These are phyloP conservation scores for Drosophila falleni DNA, from an alignment of 2,888 invertebrate species.

Conservation along the genomic window DNA sequence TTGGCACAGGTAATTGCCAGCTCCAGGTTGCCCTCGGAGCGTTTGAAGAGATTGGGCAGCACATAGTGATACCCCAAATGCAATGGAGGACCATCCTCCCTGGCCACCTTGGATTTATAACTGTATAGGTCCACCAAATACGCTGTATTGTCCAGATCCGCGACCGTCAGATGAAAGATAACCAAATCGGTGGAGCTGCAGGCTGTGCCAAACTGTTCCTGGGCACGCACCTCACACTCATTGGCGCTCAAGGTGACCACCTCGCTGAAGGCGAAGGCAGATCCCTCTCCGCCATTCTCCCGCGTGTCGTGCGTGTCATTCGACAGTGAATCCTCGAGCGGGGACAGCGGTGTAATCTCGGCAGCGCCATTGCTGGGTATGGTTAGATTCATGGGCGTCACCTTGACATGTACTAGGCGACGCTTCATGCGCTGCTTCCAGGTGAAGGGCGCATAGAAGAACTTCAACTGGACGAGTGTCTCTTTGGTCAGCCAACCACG, in stretches of 20 bases:
- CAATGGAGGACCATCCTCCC: slow-evolving; percentile 90
- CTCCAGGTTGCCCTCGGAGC: slow-evolving; percentile 91
- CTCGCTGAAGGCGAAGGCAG: slow-evolving; percentile 87
- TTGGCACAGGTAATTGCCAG: slow-evolving; percentile 95
- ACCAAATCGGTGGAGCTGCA: slow-evolving; percentile 91
- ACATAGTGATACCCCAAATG: slow-evolving; percentile 96
- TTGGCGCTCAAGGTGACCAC: slow-evolving; percentile 90
- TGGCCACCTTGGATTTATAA: slow-evolving; percentile 88
- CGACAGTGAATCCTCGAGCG: slow-evolving; percentile 88
- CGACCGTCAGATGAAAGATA: slow-evolving; percentile 91
- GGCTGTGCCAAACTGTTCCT: slow-evolving; percentile 93
- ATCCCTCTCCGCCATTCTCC: slow-evolving; percentile 86
- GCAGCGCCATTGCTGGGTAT: slow-evolving; percentile 84
- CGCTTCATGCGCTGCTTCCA: slow-evolving; percentile 90
- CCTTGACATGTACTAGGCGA: slow-evolving; percentile 90
- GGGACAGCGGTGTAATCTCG: slow-evolving; percentile 49
- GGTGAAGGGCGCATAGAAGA: slow-evolving; percentile 92
- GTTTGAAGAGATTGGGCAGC: slow-evolving; percentile 92
- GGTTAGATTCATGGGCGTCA: slow-evolving; percentile 90
- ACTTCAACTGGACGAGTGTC: slow-evolving; percentile 93
- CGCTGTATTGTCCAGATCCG: slow-evolving; percentile 91
- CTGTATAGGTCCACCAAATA: slow-evolving; percentile 94
- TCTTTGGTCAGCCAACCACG: slow-evolving; percentile 94
- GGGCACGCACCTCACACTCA: slow-evolving; percentile 88
- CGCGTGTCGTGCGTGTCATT: slow-evolving; percentile 87